A percentile compares a stretch with the other conserved stretches of the same genome.
phyloP scores from a whole-genome alignment of 2,888 invertebrate species.

The Scrobipalpa costella region DNA sequence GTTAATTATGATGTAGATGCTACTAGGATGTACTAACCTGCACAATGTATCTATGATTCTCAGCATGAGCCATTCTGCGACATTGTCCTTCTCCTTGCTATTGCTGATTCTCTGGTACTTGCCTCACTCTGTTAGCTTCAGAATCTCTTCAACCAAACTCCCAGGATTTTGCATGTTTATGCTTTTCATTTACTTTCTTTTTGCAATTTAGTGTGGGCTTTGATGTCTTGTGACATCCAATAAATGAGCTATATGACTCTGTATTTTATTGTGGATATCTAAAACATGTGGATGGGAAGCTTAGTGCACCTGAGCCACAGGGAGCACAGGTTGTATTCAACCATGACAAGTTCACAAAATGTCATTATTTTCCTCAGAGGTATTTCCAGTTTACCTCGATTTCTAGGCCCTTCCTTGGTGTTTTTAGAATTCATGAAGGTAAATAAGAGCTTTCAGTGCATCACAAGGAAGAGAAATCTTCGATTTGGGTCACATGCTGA shows the following conservation, averaged over 20 bases:
- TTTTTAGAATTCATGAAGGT: conserved; percentile 37
- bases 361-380: conserved; percentile 49
- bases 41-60: conserved; percentile 86
- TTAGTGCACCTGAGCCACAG: conserved; percentile 64
- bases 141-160: not conserved
- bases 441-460: conserved; percentile 49
- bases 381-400: conserved; percentile 35
- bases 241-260: conserved; percentile 4
- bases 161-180: conserved; percentile 11
- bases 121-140: conserved; percentile 19
- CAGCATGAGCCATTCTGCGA: conserved; percentile 81
- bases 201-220: conserved; percentile 17
- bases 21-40: conserved; percentile 80
- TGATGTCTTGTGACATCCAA: not conserved
- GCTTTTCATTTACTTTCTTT: conserved; percentile 20
- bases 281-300: conserved; percentile 28
- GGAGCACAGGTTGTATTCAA: conserved; percentile 65
- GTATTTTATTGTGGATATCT: conserved; percentile 27
- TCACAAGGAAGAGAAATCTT: conserved; percentile 77
- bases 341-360: conserved; percentile 64
- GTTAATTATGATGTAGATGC: not conserved
- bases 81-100: conserved; percentile 63
- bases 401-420: conserved; percentile 32
- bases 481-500: conserved; percentile 81
- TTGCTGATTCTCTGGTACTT: conserved; percentile 26